Evolutionary conservation across 2,888 invertebrate species (phyloP).

Genomic region (Pristionchus exspectatus): DNA sequence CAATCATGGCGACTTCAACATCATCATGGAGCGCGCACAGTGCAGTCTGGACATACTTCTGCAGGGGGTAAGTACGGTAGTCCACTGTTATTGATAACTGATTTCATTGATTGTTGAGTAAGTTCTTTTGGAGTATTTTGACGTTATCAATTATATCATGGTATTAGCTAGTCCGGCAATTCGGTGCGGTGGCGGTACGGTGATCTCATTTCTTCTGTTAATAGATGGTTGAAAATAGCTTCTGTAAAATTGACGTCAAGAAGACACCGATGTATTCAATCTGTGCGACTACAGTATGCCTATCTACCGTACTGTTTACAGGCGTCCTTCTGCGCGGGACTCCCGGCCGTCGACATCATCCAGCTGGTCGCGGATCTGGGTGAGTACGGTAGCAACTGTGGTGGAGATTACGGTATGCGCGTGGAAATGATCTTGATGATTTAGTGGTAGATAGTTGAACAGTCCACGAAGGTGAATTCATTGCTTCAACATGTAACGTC

Average conservation of each 20-base stretch:
- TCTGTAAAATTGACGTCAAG: too few relatives aligned
- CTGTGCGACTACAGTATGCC: neutral
- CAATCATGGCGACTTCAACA: neutral
- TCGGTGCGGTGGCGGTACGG: too few relatives aligned
- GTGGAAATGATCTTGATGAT: neutral
- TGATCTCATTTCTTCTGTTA: too few relatives aligned
- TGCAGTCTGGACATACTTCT: constrained; percentile 16
- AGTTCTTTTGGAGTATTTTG: too few relatives aligned
- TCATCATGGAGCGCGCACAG: constrained; percentile 51
- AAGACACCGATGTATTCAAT: neutral
- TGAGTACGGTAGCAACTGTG: neutral
- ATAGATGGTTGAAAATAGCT: too few relatives aligned
- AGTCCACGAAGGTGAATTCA: too few relatives aligned
- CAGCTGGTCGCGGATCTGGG: constrained; percentile 41
- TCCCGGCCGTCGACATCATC: constrained; percentile 25
- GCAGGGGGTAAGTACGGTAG: neutral
- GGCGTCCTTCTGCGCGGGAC: constrained; percentile 21
- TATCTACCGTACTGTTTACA: neutral
- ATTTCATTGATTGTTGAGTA: too few relatives aligned
- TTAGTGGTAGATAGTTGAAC: too few relatives aligned
- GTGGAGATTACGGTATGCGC: neutral
- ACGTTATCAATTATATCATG: too few relatives aligned
- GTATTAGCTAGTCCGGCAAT: too few relatives aligned
- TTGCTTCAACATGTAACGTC: too few relatives aligned
- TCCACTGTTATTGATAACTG: neutral